Evolutionary conservation across 2,113 vertebrate genomes (phyloP), one percentile per base, ranked within the genome.

Genomic region (Agapornis roseicollis): DNA sequence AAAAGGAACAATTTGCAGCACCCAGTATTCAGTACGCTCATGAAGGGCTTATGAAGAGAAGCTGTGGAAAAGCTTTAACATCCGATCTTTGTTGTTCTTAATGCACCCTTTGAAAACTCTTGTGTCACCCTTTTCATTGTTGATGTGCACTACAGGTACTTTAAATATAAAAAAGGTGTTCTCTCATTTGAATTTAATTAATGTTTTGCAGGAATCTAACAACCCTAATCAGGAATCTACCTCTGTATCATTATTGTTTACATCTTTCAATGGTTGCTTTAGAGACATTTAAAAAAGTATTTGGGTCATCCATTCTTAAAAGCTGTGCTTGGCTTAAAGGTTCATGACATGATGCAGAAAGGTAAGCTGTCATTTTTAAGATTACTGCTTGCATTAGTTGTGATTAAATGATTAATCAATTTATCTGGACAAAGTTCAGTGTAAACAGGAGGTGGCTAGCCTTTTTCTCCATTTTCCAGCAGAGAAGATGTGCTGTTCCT

Each of bases 351-450:
- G 13, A 72, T 47, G 58, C 76, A 53, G 53, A 61, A 92, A 83
- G 35, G 77, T 47, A 88, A 94, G 44, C 25, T 69, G 64, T 39
- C 35, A 71, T 68, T 73, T 93, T 90, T 41, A 88, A 90, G 76
- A 80, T n/a, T 73, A 72, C 76, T 85, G 13, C 41, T 93, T 92
- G 76, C 35, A 82, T 85, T 93, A 88, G 76, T 35, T 44, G 24
- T 77, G 68, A 95, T 94, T 92, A 88, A 86, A 91, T 2, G 9
- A 89, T 63, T 82, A 85, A 79, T 46, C 49, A 76, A 92, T 86
- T 73, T 72, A 93, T 80, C 64, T 86, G 63, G 88, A 86, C 20
- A 94, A 83, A 79, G 85, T 76, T 82, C 55, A 74, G 37, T 42
- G 11, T 50, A 94, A 82, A 27, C 29, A 78, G 65, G 37, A 80